Base-by-base conservation (phyloP, 1,140 invertebrate genomes). In the Metopolophium dirhodum region DNA sequence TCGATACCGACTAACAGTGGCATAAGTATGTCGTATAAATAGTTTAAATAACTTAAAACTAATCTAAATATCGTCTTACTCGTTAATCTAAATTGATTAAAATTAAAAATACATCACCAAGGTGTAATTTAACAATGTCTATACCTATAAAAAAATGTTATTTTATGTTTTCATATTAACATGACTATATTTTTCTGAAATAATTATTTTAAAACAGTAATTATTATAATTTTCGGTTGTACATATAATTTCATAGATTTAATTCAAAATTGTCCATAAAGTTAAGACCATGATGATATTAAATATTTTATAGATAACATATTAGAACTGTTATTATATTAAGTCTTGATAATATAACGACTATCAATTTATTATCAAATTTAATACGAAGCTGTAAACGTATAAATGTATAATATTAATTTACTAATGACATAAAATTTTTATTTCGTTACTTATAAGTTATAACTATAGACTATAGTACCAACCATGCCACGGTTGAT, bases 341-440 rank as follows among this genome's bases (percentile, higher is more conserved):
- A 77, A 77, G 14, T n/a, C n/a, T 35, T 23, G 1, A 68, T 77
- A 77, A 77, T 77, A 77, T 18, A n/a, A 30, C 41, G 83, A 11
- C 9, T 26, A 30, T 85, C 8, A 11, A 41, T 41, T 85, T 85
- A 45, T 4, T 11, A 26, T 85, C 1, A 45, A 11, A 26, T 41
- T 41, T 26, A 85, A 26, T 85, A 45, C 41, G 23, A 45, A 3
- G 22, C 2, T 85, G 83, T 41, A 41, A 41, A 41, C 9, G 4
- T 85, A 85, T 41, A 23, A 37, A 41, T 45, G 14, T 45, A 45
- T n/a, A 49, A 87, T 87, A 87, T 45, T 14, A 87, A 47, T 87
- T 26, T 87, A 47, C 45, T 87, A 87, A 47, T 23, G 7, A 87
- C 86, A n/a, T n/a, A n/a, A n/a, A n/a, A n/a, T n/a, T 87, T 87